These are phyloP conservation scores for Pica pica DNA, from an alignment of 2,113 vertebrate genomes.

Conservation along the genomic window DNA sequence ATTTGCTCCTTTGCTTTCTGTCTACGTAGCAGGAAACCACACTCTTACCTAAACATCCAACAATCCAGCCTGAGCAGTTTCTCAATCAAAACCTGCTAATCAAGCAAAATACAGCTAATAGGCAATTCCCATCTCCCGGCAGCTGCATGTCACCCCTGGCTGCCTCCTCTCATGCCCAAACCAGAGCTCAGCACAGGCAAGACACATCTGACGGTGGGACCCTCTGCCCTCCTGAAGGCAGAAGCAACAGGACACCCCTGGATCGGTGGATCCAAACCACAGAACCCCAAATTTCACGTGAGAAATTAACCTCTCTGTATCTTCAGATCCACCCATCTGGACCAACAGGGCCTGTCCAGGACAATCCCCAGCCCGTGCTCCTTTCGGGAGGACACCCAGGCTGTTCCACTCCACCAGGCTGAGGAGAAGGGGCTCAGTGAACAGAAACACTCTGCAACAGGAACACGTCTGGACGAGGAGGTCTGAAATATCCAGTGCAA, in stretches of 20 bases:
- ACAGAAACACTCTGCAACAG: background rate
- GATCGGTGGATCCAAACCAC: background rate
- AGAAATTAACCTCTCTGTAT: constrained; percentile 23
- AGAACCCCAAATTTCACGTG: background rate
- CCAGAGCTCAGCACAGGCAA: background rate
- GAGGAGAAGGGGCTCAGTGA: background rate
- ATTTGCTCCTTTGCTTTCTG: background rate
- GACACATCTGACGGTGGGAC: accelerated
- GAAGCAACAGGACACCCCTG: background rate
- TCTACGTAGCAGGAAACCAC: background rate
- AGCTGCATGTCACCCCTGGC: background rate
- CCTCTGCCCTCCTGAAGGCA: background rate
- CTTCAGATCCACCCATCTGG: constrained; percentile 32
- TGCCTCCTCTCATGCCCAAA: background rate
- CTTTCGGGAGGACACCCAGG: accelerated
- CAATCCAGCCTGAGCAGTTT: background rate
- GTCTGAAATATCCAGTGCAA: background rate
- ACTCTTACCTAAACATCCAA: background rate
- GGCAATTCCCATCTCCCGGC: background rate
- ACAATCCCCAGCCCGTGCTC: background rate
- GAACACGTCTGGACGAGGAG: background rate
- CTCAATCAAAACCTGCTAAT: background rate
- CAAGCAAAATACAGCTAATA: constrained; percentile 13
- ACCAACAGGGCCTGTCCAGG: background rate
- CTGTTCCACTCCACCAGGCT: background rate